Conservation (phyloP, 2,797 vertebrate species). For the Microctenopoma lineatum region DNA sequence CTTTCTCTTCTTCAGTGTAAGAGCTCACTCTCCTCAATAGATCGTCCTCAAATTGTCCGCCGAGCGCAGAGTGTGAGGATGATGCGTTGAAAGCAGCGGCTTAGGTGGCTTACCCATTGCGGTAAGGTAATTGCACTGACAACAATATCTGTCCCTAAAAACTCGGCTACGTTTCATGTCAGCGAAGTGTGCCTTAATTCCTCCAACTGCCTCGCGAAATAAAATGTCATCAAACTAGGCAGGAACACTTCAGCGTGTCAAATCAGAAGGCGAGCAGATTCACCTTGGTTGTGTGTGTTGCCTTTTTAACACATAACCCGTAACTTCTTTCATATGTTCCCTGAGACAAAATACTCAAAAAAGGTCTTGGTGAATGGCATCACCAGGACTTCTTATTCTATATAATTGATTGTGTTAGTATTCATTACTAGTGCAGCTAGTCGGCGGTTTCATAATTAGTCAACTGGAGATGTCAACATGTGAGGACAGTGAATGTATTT, state of each 20-base stretch:
- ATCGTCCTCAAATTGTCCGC: constrained; percentile 36
- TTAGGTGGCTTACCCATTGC: constrained; percentile 22
- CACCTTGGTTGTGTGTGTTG: background rate
- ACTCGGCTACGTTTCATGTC: constrained; percentile 11
- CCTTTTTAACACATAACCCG: background rate
- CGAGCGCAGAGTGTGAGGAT: background rate
- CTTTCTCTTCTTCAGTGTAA: constrained; percentile 1
- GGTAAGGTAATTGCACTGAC: constrained; percentile 39
- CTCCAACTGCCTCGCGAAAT: constrained; percentile 21
- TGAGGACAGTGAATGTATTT: no score
- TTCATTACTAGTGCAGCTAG: no score
- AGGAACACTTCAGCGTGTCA: constrained; percentile 28
- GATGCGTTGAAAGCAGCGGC: constrained; percentile 31
- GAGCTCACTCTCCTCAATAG: constrained; percentile 15
- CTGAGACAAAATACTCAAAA: background rate
- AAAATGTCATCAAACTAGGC: constrained; percentile 33
- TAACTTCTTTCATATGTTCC: background rate
- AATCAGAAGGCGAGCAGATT: constrained; percentile 19
- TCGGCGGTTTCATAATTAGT: no score
- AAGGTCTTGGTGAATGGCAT: no score
- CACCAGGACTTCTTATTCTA: no score
- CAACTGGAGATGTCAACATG: no score
- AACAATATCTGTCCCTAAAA: constrained; percentile 37
- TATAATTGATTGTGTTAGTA: no score
- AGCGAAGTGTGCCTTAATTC: constrained; percentile 48